phyloP scores from a whole-genome alignment of 92 coral and sea anemone genomes.

The Ricordea florida region DNA sequence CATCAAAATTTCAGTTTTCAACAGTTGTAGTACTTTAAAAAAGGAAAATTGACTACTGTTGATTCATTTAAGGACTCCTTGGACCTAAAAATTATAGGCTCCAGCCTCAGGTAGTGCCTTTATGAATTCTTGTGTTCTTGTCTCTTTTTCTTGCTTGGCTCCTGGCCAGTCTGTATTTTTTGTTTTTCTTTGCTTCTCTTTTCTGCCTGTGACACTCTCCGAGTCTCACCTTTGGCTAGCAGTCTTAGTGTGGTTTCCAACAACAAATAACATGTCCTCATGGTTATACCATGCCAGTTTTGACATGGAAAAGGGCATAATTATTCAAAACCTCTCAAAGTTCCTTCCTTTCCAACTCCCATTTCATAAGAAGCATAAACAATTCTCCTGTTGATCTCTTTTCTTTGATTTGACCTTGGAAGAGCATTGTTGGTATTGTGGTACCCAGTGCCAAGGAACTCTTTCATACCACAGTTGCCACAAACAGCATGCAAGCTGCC shows the following conservation, averaged over 20 bases:
- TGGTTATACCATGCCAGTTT: slow-evolving; percentile 38
- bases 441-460: slow-evolving; percentile 50
- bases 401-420: slow-evolving; percentile 54
- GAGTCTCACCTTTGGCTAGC: neutral
- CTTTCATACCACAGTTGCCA: slow-evolving; percentile 41
- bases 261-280: slow-evolving; percentile 19
- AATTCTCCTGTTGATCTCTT: slow-evolving; percentile 36
- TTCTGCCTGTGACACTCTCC: slow-evolving; percentile 29
- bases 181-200: slow-evolving; percentile 14
- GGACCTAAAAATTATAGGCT: slow-evolving; percentile 7
- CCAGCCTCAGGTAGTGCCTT: slow-evolving; percentile 47
- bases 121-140: slow-evolving; percentile 3
- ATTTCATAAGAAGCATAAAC: slow-evolving; percentile 33
- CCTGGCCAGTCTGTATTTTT: slow-evolving; percentile 29
- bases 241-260: slow-evolving; percentile 11
- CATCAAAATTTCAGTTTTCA: neutral
- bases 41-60: neutral
- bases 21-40: neutral
- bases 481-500: slow-evolving; percentile 32
- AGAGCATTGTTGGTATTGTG: slow-evolving; percentile 14
- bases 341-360: slow-evolving; percentile 55
- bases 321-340: slow-evolving; percentile 43
- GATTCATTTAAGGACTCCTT: neutral
- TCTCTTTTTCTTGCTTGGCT: slow-evolving; percentile 41
- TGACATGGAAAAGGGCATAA: slow-evolving; percentile 49